These are phyloP conservation scores for Lottia scabra DNA, from an alignment of 2,888 invertebrate genomes.

Conservation along the genomic window DNA sequence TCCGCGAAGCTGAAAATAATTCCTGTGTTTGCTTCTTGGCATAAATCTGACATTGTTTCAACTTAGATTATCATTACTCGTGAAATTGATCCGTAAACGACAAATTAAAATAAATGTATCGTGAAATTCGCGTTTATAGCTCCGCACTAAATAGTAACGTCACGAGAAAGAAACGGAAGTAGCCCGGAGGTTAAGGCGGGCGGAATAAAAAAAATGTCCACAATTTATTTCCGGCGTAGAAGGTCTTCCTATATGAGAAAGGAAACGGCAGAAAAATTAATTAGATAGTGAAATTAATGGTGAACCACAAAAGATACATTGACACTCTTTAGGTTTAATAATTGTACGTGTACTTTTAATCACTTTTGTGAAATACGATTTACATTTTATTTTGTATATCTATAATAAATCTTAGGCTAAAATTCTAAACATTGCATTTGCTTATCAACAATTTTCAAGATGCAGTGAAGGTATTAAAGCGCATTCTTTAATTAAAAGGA, in stretches of 20 bases:
- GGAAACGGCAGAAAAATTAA: neutral
- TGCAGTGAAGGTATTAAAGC: no score
- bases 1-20: no score
- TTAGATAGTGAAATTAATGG: neutral
- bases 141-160: neutral
- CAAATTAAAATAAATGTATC: slow-evolving; percentile 6
- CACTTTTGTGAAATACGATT: no score
- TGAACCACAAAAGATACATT: neutral
- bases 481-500: no score
- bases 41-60: neutral
- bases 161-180: neutral
- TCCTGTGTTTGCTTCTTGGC: no score
- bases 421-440: no score
- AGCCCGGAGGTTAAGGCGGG: neutral
- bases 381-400: no score
- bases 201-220: neutral
- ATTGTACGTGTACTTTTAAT: no score
- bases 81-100: neutral
- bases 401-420: no score
- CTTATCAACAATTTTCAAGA: no score
- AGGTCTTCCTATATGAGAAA: neutral
- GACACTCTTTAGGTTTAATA: neutral
- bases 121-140: neutral
- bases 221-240: neutral
- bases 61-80: neutral